Base-by-base conservation (phyloP, 2,113 vertebrate species). In the Cyanistes caeruleus region DNA sequence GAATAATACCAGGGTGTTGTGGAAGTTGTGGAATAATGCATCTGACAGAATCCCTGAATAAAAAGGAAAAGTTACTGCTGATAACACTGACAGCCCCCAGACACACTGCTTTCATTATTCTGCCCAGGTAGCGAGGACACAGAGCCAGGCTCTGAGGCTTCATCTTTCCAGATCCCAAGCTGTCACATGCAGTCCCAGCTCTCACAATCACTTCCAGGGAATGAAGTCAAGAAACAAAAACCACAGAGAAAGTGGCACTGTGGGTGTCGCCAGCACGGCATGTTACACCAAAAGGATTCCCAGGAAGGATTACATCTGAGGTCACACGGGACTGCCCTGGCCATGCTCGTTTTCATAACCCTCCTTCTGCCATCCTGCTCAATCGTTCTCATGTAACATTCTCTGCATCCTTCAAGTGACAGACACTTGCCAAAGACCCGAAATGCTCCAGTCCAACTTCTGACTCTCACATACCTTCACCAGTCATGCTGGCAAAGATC, bases 1-100 rank as follows among this genome's bases (percentile, higher is more conserved):
- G 33, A 74, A 5, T 31, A 75, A 41, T 10, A 80, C 5, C 31
- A 83, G 20, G 10, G 43, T 1, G 0, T 11, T 10, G 1, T 15
- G 30, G 35, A 90, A 89, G 22, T 39, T 39, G 33, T 13, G 10
- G 27, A 25, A 35, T 25, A 69, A 80, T 2, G 7, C 60, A 74
- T 49, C 70, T 55, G 52, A 63, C 18, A 87, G 46, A 74, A 84
- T n/a, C 24, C 7, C 48, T 35, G 35, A 58, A 55, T 49, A 52
- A 52, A 63, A 87, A 75, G 21, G 22, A 78, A 44, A 78, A 52
- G 11, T 27, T 69, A 18, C 30, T 35, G 18, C 1, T 44, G 55
- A 39, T 44, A 77, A 83, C 15, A 77, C 1, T 53, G 48, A 41
- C 4, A 39, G 63, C 10, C 22, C 8, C 21, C 31, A 23, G 39